Evolutionary conservation across 2,797 vertebrate species (phyloP).

Genomic region (Rhinophrynus dorsalis): DNA sequence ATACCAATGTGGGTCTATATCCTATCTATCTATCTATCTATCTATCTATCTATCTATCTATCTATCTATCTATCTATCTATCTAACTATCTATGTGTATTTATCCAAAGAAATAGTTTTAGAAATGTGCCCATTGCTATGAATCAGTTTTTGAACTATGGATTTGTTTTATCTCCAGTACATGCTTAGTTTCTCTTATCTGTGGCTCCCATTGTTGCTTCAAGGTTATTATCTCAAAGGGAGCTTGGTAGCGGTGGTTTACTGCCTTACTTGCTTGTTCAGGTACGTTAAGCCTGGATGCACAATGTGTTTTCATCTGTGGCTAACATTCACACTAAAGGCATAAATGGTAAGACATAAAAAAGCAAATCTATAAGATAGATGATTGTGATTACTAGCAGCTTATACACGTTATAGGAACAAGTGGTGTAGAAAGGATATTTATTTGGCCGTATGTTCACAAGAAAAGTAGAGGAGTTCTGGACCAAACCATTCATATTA

Average conservation of each 20-base stretch:
- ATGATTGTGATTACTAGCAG: background rate
- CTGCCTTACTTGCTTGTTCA: background rate
- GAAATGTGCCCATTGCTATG: background rate
- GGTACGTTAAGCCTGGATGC: background rate
- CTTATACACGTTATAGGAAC: background rate
- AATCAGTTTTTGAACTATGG: background rate
- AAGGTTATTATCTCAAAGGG: background rate
- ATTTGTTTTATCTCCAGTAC: background rate
- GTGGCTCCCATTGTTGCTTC: background rate
- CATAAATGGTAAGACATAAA: background rate
- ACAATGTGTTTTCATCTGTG: constrained; percentile 5
- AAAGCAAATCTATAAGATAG: constrained; percentile 1
- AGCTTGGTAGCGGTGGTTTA: background rate
- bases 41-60: too few relatives aligned
- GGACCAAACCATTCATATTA: too few relatives aligned
- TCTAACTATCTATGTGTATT: too few relatives aligned
- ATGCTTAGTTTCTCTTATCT: background rate
- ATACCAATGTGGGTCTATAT: background rate
- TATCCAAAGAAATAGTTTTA: background rate
- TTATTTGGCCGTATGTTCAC: background rate
- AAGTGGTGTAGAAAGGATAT: background rate
- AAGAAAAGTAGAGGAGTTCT: too few relatives aligned
- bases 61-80: too few relatives aligned
- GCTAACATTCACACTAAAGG: background rate
- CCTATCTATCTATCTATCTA: too few relatives aligned